A percentile compares a stretch with the other conserved stretches of the same genome.
phyloP scores from a whole-genome alignment of 2,888 invertebrate species.

The Holacanthella duospinosa region DNA sequence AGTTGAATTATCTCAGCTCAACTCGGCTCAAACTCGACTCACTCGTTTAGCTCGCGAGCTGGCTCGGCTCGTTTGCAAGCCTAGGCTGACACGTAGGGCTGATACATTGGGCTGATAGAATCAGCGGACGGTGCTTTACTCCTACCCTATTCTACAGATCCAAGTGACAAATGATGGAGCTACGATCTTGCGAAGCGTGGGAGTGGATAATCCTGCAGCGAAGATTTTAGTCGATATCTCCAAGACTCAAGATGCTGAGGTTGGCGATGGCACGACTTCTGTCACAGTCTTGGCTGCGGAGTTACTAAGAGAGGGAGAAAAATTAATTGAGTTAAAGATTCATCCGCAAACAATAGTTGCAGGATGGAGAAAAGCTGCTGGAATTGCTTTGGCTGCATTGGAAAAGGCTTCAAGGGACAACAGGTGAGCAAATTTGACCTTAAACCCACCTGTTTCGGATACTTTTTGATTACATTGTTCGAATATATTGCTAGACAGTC shows the following conservation, averaged over 20 bases:
- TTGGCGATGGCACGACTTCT: constrained; percentile 99
- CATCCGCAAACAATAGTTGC: constrained; percentile 96
- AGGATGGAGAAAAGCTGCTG: constrained; percentile 84
- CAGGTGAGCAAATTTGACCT: too few species aligned
- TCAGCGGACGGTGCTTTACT: too few species aligned
- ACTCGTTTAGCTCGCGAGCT: too few species aligned
- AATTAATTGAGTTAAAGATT: constrained; percentile 80
- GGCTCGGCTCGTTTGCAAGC: too few species aligned
- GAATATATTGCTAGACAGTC: too few species aligned
- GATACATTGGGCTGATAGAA: too few species aligned
- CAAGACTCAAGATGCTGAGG: constrained; percentile 96
- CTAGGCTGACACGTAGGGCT: too few species aligned
- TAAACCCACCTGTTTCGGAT: too few species aligned
- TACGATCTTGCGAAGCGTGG: constrained; percentile 89
- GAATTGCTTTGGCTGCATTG: constrained; percentile 73
- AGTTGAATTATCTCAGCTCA: too few species aligned
- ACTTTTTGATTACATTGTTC: not conserved
- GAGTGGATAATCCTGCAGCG: constrained; percentile 97
- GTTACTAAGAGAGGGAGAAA: constrained; percentile 87
- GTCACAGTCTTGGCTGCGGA: constrained; percentile 93
- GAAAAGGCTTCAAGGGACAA: constrained; percentile 69
- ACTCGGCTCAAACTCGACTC: too few species aligned
- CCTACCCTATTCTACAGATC: too few species aligned
- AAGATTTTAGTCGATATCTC: constrained; percentile 99
- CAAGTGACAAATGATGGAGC: constrained; percentile 99